A percentile compares a stretch with the other conserved stretches of the same genome.
Evolutionary conservation across 2,113 vertebrate genomes (phyloP).

Genomic region (Natator depressus): DNA sequence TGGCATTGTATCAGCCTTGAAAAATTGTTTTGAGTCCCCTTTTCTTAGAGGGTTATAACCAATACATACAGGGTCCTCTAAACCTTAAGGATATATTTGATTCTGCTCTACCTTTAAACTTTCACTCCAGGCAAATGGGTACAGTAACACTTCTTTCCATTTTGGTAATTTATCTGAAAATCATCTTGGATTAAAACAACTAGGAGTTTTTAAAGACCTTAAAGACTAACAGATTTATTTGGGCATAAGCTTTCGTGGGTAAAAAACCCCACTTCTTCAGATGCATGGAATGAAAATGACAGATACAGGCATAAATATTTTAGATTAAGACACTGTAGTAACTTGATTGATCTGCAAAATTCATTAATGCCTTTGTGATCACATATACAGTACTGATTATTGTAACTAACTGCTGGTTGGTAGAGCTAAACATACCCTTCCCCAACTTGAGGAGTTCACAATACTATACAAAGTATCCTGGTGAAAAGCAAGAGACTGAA

Average conservation of each 20-base stretch:
- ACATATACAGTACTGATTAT: neutral
- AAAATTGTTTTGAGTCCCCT: neutral
- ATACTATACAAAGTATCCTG: neutral
- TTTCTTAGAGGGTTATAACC: neutral
- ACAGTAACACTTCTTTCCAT: neutral
- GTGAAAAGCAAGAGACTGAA: neutral
- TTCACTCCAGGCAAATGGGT: neutral
- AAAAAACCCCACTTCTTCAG: too few species aligned
- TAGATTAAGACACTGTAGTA: neutral
- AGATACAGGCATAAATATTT: neutral
- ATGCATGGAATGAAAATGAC: too few species aligned
- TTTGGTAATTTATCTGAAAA: neutral
- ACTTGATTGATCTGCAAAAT: neutral
- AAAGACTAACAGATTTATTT: too few species aligned
- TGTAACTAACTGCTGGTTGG: conserved; percentile 12
- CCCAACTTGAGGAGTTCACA: neutral
- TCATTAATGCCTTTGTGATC: neutral
- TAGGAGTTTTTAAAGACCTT: too few species aligned
- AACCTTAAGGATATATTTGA: neutral
- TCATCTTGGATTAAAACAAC: neutral
- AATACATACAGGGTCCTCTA: neutral
- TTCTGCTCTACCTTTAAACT: neutral
- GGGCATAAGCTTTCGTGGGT: too few species aligned
- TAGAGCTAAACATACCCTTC: neutral
- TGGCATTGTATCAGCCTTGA: neutral